A percentile compares a stretch with the other conserved stretches of the same genome.
phyloP scores from a whole-genome alignment of 2,888 invertebrate species.

The Cylloceria caligata region DNA sequence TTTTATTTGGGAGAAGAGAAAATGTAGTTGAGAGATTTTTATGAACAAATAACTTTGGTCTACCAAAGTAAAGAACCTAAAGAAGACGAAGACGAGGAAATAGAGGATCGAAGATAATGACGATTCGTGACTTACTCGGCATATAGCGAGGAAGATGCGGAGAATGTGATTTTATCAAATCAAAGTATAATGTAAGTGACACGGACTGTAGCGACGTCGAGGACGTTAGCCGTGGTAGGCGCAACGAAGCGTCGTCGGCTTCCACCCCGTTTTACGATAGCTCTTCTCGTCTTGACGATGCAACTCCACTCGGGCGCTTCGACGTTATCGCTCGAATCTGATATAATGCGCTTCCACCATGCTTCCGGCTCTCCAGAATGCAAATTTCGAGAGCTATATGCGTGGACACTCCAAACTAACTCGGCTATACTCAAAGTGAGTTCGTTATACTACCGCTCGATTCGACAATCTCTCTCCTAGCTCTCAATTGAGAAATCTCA shows the following conservation, averaged over 20 bases:
- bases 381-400: conserved; percentile 27
- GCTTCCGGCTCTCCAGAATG: conserved; percentile 2
- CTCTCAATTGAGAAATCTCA: neutral
- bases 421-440: conserved; percentile 1
- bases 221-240: conserved; percentile 2
- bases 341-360: conserved; percentile 46
- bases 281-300: conserved; percentile 46
- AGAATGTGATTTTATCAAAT: conserved; percentile 19
- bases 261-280: conserved; percentile 30
- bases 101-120: neutral
- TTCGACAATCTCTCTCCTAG: neutral
- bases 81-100: neutral
- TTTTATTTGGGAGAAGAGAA: no score
- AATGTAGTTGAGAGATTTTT: no score
- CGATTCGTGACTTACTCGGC: neutral
- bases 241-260: conserved; percentile 33
- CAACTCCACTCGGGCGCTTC: conserved; percentile 27
- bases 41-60: no score
- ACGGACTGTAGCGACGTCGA: neutral
- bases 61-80: no score
- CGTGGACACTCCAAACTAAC: neutral
- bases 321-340: conserved; percentile 48
- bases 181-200: conserved; percentile 17
- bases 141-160: conserved; percentile 6
- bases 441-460: neutral